Evolutionary conservation across 2,113 vertebrate species (phyloP).

Genomic region (Pachycephala philippinensis): DNA sequence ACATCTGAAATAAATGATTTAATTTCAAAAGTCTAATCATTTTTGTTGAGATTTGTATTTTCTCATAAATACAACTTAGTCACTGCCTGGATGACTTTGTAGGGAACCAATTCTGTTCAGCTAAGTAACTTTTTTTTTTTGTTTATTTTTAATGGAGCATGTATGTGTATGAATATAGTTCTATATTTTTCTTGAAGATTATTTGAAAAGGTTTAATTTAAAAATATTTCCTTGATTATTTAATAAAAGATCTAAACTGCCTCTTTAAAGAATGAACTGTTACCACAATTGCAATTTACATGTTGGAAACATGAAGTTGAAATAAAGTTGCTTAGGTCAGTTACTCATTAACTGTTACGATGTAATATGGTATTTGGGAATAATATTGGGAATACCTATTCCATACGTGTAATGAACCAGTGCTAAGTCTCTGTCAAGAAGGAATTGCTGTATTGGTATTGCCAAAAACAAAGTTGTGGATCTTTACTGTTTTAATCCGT

Average conservation of each 20-base stretch:
- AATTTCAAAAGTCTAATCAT: neutral
- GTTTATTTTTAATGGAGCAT: neutral
- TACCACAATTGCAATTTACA: neutral
- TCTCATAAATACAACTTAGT: neutral
- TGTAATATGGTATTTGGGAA: neutral
- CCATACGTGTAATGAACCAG: neutral
- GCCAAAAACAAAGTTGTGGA: neutral
- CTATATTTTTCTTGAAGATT: neutral
- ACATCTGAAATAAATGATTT: neutral
- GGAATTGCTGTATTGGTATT: neutral
- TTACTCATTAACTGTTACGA: neutral
- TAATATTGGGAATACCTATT: neutral
- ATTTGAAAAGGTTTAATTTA: neutral
- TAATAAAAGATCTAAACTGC: neutral
- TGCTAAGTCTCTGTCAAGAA: neutral
- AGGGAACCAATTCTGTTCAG: neutral
- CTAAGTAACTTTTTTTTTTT: neutral
- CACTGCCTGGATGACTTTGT: neutral
- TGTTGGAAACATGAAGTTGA: neutral
- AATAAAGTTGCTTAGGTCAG: neutral
- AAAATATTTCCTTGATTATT: neutral
- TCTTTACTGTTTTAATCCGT: neutral
- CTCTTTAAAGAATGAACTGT: neutral
- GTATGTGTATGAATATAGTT: neutral
- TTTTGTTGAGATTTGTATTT: neutral